These are phyloP conservation scores for Gastrophryne carolinensis DNA, from an alignment of 2,797 vertebrate species.

Conservation along the genomic window DNA sequence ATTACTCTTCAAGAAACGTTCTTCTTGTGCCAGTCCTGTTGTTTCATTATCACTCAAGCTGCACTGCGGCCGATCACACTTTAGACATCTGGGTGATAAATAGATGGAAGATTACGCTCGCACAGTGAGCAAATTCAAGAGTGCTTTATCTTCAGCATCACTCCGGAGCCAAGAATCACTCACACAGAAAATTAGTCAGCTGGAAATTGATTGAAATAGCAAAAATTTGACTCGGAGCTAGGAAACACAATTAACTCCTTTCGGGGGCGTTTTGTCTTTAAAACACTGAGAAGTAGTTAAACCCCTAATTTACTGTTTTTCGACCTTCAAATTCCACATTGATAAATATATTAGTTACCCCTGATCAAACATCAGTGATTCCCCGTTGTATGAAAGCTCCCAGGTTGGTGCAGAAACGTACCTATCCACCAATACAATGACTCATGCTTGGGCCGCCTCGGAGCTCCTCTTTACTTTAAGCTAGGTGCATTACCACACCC, in stretches of 20 bases:
- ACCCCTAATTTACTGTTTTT: no score
- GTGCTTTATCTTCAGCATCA: slow-evolving; percentile 36
- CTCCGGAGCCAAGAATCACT: slow-evolving; percentile 35
- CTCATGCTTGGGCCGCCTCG: no score
- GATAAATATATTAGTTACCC: no score
- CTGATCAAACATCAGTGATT: no score
- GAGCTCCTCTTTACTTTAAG: no score
- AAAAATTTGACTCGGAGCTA: slow-evolving; percentile 33
- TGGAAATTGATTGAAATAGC: slow-evolving; percentile 52
- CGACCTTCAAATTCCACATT: no score
- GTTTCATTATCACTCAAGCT: slow-evolving; percentile 2
- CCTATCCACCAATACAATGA: no score
- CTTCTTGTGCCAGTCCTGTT: neutral
- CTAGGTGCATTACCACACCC: no score
- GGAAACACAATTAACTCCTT: slow-evolving; percentile 17
- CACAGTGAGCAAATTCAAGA: slow-evolving; percentile 28
- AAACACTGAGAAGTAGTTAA: no score
- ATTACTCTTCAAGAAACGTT: neutral
- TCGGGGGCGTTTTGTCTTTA: no score
- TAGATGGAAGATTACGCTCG: slow-evolving; percentile 27
- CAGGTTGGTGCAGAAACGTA: no score
- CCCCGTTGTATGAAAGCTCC: no score
- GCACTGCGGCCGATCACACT: slow-evolving; percentile 4
- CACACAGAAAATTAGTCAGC: slow-evolving; percentile 41
- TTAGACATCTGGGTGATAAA: slow-evolving; percentile 37